Evolutionary conservation across 2,113 vertebrate genomes (phyloP).

Genomic region (Rhombomys opimus): DNA sequence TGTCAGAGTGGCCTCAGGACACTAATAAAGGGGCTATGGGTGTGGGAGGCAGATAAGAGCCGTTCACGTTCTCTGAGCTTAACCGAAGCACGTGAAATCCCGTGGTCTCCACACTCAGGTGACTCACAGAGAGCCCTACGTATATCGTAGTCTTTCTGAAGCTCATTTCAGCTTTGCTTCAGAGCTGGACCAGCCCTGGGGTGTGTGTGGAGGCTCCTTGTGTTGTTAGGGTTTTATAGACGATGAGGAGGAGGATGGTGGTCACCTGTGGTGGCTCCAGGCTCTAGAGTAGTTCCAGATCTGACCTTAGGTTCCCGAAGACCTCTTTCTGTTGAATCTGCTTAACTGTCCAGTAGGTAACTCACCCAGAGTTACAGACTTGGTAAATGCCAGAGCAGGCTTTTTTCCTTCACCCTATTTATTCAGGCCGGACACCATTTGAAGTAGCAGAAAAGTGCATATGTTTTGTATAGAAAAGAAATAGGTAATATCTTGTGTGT

Average conservation of each 20-base stretch:
- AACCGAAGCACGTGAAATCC: neutral
- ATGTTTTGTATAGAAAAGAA: conserved; percentile 44
- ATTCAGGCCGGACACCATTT: neutral
- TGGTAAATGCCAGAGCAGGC: neutral
- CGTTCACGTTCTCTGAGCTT: neutral
- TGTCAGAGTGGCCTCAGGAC: neutral
- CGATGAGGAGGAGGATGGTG: neutral
- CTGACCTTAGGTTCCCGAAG: neutral
- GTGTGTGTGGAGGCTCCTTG: neutral
- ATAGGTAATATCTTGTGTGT: neutral
- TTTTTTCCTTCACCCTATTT: neutral
- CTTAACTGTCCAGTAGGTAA: neutral
- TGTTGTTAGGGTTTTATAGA: neutral
- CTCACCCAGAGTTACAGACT: neutral
- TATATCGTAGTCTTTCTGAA: neutral
- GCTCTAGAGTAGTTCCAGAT: neutral
- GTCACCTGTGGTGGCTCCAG: neutral
- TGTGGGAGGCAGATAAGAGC: neutral
- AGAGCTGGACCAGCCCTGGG: neutral
- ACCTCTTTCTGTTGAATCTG: neutral
- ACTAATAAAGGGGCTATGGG: too few species aligned
- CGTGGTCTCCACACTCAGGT: neutral
- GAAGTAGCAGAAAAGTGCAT: neutral
- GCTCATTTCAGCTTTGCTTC: neutral
- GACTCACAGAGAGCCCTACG: neutral